Conservation (phyloP, 1,140 invertebrate genomes). For the Condylostylus longicornis region DNA sequence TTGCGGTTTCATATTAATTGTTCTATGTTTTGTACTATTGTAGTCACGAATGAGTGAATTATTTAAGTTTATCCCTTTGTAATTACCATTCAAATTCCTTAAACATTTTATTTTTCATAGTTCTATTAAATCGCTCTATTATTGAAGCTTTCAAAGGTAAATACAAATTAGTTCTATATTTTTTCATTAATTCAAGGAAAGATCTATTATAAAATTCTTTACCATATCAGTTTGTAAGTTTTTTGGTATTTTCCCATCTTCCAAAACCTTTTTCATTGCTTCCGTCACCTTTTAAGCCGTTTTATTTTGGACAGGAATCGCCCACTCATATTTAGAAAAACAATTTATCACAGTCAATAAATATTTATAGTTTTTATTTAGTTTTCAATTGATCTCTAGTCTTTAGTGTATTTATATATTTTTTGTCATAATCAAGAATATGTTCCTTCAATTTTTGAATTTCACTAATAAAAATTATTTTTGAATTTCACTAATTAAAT, state of each 20-base stretch:
- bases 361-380: conserved; percentile 32
- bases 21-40: no score
- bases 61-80: neutral
- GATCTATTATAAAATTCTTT: conserved; percentile 23
- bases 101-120: conserved; percentile 27
- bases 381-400: no score
- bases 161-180: conserved; percentile 32
- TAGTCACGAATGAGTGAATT: neutral
- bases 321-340: conserved; percentile 35
- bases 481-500: no score
- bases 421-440: no score
- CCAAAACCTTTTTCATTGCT: conserved; percentile 15
- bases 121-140: conserved; percentile 33
- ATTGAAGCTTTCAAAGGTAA: conserved; percentile 33
- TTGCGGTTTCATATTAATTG: neutral
- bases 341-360: conserved; percentile 34
- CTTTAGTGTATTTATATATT: no score
- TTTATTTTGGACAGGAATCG: conserved; percentile 33
- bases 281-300: conserved; percentile 18
- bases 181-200: conserved; percentile 20
- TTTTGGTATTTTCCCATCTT: conserved; percentile 16
- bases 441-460: no score
- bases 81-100: conserved; percentile 2
- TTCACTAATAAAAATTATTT: no score
- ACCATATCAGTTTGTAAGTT: conserved; percentile 21